These are phyloP conservation scores for Felis chaus DNA, from an alignment of 2,113 vertebrate genomes.

Conservation along the genomic window DNA sequence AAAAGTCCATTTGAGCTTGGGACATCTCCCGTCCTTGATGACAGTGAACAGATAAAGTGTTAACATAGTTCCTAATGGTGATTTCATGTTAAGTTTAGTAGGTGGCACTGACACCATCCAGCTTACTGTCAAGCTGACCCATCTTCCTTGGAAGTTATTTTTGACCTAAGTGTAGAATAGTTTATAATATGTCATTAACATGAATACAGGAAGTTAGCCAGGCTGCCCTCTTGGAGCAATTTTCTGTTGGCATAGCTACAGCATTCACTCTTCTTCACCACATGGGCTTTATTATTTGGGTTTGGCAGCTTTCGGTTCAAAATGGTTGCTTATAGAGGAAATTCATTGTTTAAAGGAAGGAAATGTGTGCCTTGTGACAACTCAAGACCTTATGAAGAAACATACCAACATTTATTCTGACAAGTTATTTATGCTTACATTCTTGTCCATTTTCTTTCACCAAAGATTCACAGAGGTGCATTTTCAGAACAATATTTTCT, in stretches of 20 bases:
- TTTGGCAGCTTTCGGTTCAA: not conserved
- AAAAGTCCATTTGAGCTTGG: slow-evolving; percentile 31
- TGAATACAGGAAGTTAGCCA: not conserved
- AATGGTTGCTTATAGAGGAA: not conserved
- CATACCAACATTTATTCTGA: not conserved
- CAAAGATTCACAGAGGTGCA: not conserved
- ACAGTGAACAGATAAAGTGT: slow-evolving; percentile 9
- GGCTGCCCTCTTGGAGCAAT: slow-evolving; percentile 33
- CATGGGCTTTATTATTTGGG: not conserved
- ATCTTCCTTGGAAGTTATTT: slow-evolving; percentile 46
- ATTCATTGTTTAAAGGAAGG: not conserved
- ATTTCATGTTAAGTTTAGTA: slow-evolving; percentile 43
- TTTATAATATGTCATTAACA: slow-evolving; percentile 60
- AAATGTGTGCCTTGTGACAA: not conserved
- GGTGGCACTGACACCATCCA: slow-evolving; percentile 30
- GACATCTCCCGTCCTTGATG: not conserved
- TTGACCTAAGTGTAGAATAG: slow-evolving; percentile 35
- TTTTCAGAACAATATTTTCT: slow-evolving; percentile 25
- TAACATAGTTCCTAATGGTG: not conserved
- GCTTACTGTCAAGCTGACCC: slow-evolving; percentile 64
- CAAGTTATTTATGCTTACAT: not conserved
- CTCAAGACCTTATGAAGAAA: not conserved
- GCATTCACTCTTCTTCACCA: not conserved
- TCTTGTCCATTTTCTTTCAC: slow-evolving; percentile 38
- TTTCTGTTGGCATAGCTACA: slow-evolving; percentile 73